These are phyloP conservation scores for Elaeidobius kamerunicus DNA, from an alignment of 2,888 invertebrate genomes.

Conservation along the genomic window DNA sequence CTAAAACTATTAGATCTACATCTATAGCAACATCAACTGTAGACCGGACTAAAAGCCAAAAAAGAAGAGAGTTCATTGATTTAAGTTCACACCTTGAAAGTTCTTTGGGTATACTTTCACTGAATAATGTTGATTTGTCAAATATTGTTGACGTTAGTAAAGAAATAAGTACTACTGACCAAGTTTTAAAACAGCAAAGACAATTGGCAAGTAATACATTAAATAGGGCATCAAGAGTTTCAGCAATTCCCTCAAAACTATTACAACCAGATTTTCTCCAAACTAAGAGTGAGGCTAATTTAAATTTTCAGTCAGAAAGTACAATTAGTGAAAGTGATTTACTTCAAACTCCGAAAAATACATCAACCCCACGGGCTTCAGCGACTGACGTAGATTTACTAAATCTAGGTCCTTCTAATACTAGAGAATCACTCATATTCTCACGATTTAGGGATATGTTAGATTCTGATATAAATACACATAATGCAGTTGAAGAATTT, in stretches of 20 bases:
- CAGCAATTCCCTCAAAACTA: conserved; percentile 40
- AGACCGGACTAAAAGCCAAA: conserved; percentile 7
- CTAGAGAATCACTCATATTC: conserved; percentile 35
- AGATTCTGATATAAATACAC: conserved; percentile 38
- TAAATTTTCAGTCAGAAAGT: conserved; percentile 34
- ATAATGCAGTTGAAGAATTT: conserved; percentile 38
- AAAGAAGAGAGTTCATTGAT: background rate
- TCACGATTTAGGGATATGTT: conserved; percentile 37
- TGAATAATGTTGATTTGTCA: conserved; percentile 22
- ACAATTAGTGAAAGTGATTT: conserved; percentile 45
- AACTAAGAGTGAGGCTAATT: conserved; percentile 24
- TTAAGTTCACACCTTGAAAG: conserved; percentile 18
- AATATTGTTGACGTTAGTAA: conserved; percentile 12
- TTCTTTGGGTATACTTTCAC: conserved; percentile 31
- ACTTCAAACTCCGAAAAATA: conserved; percentile 34
- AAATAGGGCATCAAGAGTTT: conserved; percentile 35
- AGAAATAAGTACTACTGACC: conserved; percentile 5
- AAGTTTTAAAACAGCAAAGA: conserved; percentile 33
- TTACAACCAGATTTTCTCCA: conserved; percentile 34
- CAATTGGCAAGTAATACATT: conserved; percentile 37
- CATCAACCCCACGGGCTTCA: conserved; percentile 42
- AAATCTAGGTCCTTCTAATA: background rate
- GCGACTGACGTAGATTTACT: conserved; percentile 12
- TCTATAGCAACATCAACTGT: conserved; percentile 23
- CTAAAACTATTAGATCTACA: background rate